Evolutionary conservation across 1,140 invertebrate species (phyloP).

Genomic region (Heliconius eleuchia): DNA sequence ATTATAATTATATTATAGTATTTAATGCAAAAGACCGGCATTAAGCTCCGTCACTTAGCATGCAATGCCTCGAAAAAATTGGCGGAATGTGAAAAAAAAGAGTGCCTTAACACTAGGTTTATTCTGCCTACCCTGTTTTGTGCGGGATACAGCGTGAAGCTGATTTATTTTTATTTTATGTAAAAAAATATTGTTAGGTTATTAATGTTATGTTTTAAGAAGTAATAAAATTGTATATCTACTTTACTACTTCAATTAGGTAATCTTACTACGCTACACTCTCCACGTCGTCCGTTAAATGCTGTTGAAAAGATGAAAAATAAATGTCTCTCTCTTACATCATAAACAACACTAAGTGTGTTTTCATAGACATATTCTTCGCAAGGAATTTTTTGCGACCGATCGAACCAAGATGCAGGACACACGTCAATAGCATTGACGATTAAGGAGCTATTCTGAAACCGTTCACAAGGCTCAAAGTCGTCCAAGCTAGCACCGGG

Average conservation of each 20-base stretch:
- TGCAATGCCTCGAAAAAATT: too few species aligned
- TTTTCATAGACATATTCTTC: constrained; percentile 65
- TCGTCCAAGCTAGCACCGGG: constrained; percentile 44
- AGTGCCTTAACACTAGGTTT: too few species aligned
- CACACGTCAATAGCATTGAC: constrained; percentile 46
- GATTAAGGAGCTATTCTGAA: constrained; percentile 45
- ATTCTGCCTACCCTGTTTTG: too few species aligned
- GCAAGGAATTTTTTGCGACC: constrained; percentile 48
- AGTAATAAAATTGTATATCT: too few species aligned
- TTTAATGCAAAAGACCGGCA: too few species aligned
- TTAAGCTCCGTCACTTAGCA: neutral
- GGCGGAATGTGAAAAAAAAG: too few species aligned
- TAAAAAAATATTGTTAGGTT: too few species aligned
- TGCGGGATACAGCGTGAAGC: too few species aligned
- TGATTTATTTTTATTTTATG: too few species aligned
- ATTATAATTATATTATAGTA: neutral
- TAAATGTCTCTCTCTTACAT: constrained; percentile 51
- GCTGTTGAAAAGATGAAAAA: neutral
- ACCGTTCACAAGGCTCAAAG: constrained; percentile 64
- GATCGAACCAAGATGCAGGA: constrained; percentile 59
- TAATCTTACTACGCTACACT: too few species aligned
- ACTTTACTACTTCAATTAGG: too few species aligned
- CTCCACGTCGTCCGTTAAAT: neutral
- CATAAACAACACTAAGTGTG: constrained; percentile 67
- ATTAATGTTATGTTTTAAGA: too few species aligned